Evolutionary conservation across 2,113 vertebrate genomes (phyloP), one percentile per base, ranked within the genome.

Genomic region (Zapornia atra): DNA sequence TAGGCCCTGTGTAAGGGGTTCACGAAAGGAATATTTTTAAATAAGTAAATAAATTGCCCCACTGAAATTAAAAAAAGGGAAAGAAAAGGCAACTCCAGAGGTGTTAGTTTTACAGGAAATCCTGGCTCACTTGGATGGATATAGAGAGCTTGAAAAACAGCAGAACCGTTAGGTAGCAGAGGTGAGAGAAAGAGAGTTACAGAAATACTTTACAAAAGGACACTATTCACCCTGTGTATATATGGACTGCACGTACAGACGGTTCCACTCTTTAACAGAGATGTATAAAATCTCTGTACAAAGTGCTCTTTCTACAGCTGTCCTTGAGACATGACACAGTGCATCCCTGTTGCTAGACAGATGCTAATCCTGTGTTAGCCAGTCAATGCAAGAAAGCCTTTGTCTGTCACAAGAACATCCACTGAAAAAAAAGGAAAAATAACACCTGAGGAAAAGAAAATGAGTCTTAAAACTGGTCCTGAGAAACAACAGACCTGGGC

Each of bases 61-160:
- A 42, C 59, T 82, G 44, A 92, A 91, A 86, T 42, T 8, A 19
- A 18, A 60, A 21, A 33, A 21, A 42, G 46, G 70, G 28, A 29
- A 57, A 85, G 38, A 61, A 87, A 11, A 59, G 29, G 40, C 22
- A 60, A 57, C n/a, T 89, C 69, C 65, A 91, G 75, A 94, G 93
- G 94, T 94, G 92, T 96, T 87, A 91, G 77, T 53, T 93, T 93
- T 86, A 66, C 90, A 94, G 96, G 92, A 97, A 96, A 96, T 96
- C 96, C 94, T 92, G 96, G 92, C 96, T 89, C 83, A 94, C 73
- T 95, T 93, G 81, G 77, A 59, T 96, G 90, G 70, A 92, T 94
- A 42, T 31, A 65, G 53, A 94, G 63, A 82, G 57, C 54, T 86
- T 91, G 86, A 76, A 84, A 96, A 95, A 76, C 84, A 97, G 93